Percentiles rank a stretch among this genome's conserved stretches.
Conservation (phyloP, 2,797 vertebrate species). For the Lepilemur ruficaudatus region DNA sequence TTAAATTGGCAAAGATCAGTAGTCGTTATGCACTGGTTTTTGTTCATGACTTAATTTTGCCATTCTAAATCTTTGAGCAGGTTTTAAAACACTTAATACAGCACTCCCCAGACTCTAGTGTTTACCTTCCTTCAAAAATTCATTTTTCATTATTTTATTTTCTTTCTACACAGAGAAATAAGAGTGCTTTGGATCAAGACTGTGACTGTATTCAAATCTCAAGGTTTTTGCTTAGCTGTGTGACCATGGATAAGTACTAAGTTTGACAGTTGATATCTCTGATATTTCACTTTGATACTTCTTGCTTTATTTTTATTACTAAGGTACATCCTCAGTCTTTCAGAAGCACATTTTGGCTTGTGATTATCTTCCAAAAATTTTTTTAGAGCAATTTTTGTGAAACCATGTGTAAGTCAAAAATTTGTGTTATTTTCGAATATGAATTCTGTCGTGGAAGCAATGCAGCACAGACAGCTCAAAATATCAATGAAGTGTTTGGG, state of each 20-base stretch:
- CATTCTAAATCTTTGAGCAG: constrained; percentile 50
- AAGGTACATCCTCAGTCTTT: no score
- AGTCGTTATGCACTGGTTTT: constrained; percentile 55
- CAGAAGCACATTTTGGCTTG: no score
- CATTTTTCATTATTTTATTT: constrained; percentile 44
- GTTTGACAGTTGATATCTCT: no score
- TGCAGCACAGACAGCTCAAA: no score
- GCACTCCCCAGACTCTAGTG: neutral
- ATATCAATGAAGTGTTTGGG: no score
- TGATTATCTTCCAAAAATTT: no score
- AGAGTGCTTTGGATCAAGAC: constrained; percentile 18
- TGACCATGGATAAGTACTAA: neutral
- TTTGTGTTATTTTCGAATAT: no score
- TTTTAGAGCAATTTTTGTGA: no score
- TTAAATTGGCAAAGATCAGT: constrained; percentile 63
- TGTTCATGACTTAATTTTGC: constrained; percentile 56
- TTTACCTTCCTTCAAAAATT: constrained; percentile 49
- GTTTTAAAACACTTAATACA: constrained; percentile 61
- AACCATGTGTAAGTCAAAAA: no score
- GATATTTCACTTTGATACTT: no score
- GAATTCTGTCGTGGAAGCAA: no score
- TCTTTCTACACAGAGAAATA: neutral
- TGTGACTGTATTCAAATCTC: neutral
- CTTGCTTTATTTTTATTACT: no score
- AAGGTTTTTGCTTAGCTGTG: neutral